A percentile compares a stretch with the other conserved stretches of the same genome.
Evolutionary conservation across 1,140 invertebrate species (phyloP).

Genomic region (Meloidogyne hapla): DNA sequence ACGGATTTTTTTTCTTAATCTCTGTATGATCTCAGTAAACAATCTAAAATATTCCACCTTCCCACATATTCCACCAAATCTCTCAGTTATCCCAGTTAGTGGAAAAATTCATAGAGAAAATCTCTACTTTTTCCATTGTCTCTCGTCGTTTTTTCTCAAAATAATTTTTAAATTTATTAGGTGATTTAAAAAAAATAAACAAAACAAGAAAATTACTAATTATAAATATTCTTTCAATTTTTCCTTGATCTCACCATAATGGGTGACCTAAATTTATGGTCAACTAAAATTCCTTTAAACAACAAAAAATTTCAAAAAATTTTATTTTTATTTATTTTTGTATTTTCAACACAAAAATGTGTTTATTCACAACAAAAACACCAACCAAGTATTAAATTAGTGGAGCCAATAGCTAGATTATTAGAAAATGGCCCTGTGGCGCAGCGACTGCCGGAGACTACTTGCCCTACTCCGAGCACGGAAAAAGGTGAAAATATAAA

Average conservation of each 20-base stretch:
- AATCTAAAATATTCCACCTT: too few species aligned
- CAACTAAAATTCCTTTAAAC: background rate
- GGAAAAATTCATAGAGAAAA: too few species aligned
- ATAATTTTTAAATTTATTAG: too few species aligned
- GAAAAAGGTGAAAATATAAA: slow-evolving; percentile 38
- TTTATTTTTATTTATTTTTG: background rate
- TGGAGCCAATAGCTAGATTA: slow-evolving; percentile 6
- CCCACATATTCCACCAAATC: too few species aligned
- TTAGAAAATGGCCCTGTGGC: slow-evolving; percentile 12
- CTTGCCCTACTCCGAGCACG: slow-evolving; percentile 41
- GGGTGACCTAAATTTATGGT: background rate
- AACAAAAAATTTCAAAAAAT: background rate
- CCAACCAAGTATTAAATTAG: background rate
- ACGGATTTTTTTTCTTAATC: too few species aligned
- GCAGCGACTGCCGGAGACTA: slow-evolving; percentile 43
- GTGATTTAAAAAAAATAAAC: too few species aligned
- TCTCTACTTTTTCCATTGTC: too few species aligned
- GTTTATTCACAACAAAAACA: background rate
- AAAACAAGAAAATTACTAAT: background rate
- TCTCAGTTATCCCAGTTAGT: too few species aligned
- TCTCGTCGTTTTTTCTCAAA: too few species aligned
- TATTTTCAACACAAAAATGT: background rate
- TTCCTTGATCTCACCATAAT: background rate
- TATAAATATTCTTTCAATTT: background rate
- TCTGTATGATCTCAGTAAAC: too few species aligned